Percentiles rank a stretch among this genome's conserved stretches.
Conservation (phyloP, 35 echinoderm and acorn worm species). For the Ophioderma brevispina region DNA sequence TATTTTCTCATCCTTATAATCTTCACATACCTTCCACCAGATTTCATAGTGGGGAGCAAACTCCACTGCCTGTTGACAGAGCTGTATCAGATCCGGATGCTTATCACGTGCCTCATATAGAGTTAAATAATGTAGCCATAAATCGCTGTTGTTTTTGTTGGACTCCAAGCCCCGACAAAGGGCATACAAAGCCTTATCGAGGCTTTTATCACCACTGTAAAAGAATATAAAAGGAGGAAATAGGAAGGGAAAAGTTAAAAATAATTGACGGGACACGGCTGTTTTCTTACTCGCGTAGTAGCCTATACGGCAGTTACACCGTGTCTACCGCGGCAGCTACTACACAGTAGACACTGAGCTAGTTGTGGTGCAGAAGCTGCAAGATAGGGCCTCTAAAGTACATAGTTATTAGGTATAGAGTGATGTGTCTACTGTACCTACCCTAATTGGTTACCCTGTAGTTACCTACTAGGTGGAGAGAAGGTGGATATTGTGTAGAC, state of each 20-base stretch:
- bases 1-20: not conserved
- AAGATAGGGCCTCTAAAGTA: no score
- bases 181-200: slow-evolving; percentile 82
- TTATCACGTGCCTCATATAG: slow-evolving; percentile 53
- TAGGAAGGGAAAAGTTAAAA: not conserved
- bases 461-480: no score
- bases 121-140: slow-evolving; percentile 78
- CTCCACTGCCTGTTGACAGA: slow-evolving; percentile 76
- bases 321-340: no score
- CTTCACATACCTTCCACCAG: slow-evolving; percentile 75
- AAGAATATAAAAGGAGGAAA: not conserved
- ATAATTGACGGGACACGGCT: no score
- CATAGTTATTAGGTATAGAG: no score
- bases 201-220: slow-evolving; percentile 31
- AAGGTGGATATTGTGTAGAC: no score
- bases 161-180: slow-evolving; percentile 84
- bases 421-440: no score
- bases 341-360: no score
- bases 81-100: slow-evolving; percentile 66
- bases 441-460: no score
- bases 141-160: slow-evolving; percentile 51
- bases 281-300: no score
- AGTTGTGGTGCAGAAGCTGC: no score
- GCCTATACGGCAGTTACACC: no score
- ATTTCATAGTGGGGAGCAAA: slow-evolving; percentile 69